phyloP scores from a whole-genome alignment of 2,888 invertebrate genomes.

The Cosmia trapezina region DNA sequence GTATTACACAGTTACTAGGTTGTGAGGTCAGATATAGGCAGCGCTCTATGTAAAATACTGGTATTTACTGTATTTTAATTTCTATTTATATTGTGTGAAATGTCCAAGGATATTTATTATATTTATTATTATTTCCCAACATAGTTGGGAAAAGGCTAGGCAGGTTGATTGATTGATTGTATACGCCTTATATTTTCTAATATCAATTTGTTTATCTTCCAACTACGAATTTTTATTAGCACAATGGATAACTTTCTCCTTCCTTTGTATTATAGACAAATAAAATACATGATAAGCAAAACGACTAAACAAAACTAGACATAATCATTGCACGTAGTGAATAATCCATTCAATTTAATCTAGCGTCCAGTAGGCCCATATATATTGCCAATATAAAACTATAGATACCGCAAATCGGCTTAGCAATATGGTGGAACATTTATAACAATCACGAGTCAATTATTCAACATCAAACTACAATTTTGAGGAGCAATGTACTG shows the following conservation, averaged over 20 bases:
- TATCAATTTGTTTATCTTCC: not conserved
- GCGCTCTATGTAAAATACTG: too few relatives aligned
- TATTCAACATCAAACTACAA: conserved; percentile 73
- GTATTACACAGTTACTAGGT: too few relatives aligned
- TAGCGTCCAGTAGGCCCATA: conserved; percentile 7
- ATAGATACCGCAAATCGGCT: conserved; percentile 42
- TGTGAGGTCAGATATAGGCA: too few relatives aligned
- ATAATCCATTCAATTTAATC: conserved; percentile 15
- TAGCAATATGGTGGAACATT: conserved; percentile 54
- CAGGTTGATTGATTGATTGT: too few relatives aligned
- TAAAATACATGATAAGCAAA: conserved; percentile 1
- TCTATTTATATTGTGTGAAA: too few relatives aligned
- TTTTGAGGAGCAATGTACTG: conserved; percentile 74
- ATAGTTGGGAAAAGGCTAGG: too few relatives aligned
- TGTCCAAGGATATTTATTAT: too few relatives aligned
- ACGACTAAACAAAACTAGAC: not conserved
- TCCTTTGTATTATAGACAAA: not conserved
- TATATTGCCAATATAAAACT: conserved; percentile 34
- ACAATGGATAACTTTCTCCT: not conserved
- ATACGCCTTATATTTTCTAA: not conserved
- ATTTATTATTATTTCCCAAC: too few relatives aligned
- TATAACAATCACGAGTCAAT: conserved; percentile 63
- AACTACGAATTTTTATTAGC: not conserved
- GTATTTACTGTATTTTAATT: too few relatives aligned
- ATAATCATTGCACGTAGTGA: conserved; percentile 1